Evolutionary conservation across 2,113 vertebrate genomes (phyloP), one percentile per base, ranked within the genome.

Genomic region (Percopsis transmontana): DNA sequence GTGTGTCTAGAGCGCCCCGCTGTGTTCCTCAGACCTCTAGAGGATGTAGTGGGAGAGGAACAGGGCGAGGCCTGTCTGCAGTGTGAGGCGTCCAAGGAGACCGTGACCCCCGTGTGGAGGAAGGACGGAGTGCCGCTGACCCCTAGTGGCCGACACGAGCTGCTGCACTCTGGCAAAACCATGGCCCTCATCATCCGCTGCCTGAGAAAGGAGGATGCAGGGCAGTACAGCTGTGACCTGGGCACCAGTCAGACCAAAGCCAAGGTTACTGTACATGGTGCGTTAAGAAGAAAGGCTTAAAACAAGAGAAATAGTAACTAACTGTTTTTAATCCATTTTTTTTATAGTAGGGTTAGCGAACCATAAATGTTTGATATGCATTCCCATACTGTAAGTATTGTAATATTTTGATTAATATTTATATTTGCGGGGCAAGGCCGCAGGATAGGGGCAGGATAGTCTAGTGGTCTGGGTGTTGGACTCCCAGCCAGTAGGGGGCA

Each of bases 11-110:
- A 93, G 62, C 94, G 94, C 55, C 95, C 95, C 0, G 93, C 80
- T 2, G 93, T 97, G 58, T 99, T 98, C 81, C 88, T 98, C 83
- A 96, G 94, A 63, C 91, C 90, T 11, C 67, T 98, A 78, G 96
- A 98, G 0, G 95, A 98, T 0, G 81, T 80, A 18, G 85, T 85
- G 0, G 95, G 88, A 1, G 96, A 98, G 66, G 96, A 97, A 48
- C 72, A 85, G 54, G 90, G 93, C 1, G 76, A 87, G 0, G 83
- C 96, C 73, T 88, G 91, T 13, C 79, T 98, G 72, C 89, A 96
- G 23, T 98, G 96, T 14, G 94, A 96, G 62, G 91, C 92, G 55
- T 99, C 97, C 16, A 94, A 96, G 62, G 91, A 93, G 9, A 90
- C 88, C 7, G 92, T 94, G 9, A 87, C 62, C 0, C 94, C 96